phyloP scores from a whole-genome alignment of 2,888 invertebrate species.

The Terebella lapidaria region DNA sequence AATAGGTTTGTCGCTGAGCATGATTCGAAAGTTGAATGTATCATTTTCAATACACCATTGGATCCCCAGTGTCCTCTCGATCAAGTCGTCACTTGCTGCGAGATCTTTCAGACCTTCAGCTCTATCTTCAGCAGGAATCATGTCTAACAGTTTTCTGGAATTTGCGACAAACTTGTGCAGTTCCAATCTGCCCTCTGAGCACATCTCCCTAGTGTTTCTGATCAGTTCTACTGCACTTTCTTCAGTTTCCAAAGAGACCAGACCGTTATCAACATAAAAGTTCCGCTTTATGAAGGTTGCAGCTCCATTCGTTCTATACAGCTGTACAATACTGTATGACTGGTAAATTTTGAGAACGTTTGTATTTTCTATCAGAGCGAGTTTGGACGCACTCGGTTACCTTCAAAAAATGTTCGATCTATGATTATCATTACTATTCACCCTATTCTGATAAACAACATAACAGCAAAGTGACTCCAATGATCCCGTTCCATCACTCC shows the following conservation, averaged over 20 bases:
- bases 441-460: too few species aligned
- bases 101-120: neutral
- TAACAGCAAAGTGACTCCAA: too few species aligned
- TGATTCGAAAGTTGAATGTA: conserved; percentile 23
- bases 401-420: too few species aligned
- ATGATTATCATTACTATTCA: too few species aligned
- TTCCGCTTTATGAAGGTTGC: neutral
- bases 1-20: conserved; percentile 18
- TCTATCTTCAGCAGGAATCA: conserved; percentile 1
- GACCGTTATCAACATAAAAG: conserved; percentile 15
- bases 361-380: too few species aligned
- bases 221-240: conserved; percentile 8
- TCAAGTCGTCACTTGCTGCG: neutral
- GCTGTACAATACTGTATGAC: too few species aligned
- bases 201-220: too few species aligned
- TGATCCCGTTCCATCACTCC: too few species aligned
- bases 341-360: too few species aligned
- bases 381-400: too few species aligned
- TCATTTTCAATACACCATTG: conserved; percentile 27
- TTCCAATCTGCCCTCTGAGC: conserved; percentile 1
- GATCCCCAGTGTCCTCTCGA: conserved; percentile 13
- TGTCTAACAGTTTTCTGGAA: neutral
- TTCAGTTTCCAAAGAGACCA: conserved; percentile 1
- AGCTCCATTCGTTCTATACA: too few species aligned
- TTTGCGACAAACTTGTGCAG: conserved; percentile 15